Evolutionary conservation across 2,797 vertebrate species (phyloP).

Genomic region (Moxostoma hubbsi): DNA sequence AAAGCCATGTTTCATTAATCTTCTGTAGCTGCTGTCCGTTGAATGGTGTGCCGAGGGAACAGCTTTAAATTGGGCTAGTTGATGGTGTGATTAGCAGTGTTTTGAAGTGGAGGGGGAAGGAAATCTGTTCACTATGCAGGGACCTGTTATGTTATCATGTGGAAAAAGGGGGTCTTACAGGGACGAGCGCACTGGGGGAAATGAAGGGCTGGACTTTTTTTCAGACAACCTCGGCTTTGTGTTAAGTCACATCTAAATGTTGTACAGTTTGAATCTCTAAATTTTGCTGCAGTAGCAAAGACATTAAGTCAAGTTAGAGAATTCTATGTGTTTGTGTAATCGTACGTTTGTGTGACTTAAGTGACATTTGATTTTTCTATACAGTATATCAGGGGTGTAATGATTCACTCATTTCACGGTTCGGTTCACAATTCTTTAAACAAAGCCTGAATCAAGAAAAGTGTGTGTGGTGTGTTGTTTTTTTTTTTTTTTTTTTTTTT

Average conservation of each 20-base stretch:
- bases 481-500: too few relatives aligned
- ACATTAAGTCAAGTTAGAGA: neutral
- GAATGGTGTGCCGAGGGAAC: conserved; percentile 39
- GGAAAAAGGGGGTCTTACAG: conserved; percentile 15
- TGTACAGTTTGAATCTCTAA: conserved; percentile 10
- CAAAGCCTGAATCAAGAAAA: too few relatives aligned
- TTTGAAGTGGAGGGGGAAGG: conserved; percentile 52
- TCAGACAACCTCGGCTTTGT: neutral
- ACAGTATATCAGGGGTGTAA: too few relatives aligned
- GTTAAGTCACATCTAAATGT: conserved; percentile 4
- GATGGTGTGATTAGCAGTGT: conserved; percentile 47
- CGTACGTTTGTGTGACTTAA: too few relatives aligned
- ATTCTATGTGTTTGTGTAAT: neutral
- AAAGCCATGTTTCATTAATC: conserved; percentile 54
- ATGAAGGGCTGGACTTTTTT: conserved; percentile 21
- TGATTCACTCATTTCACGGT: too few relatives aligned
- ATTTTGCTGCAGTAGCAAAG: neutral
- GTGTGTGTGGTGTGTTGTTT: too few relatives aligned
- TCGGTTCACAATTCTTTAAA: too few relatives aligned
- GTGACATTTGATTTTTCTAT: too few relatives aligned
- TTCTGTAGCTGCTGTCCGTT: conserved; percentile 34
- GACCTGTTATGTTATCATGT: conserved; percentile 35
- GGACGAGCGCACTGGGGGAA: conserved; percentile 26
- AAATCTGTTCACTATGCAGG: conserved; percentile 12
- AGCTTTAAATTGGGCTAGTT: conserved; percentile 31